Evolutionary conservation across 2,888 invertebrate genomes (phyloP), one percentile per base, ranked within the genome.

Genomic region (Pandemis cinnamomeana): DNA sequence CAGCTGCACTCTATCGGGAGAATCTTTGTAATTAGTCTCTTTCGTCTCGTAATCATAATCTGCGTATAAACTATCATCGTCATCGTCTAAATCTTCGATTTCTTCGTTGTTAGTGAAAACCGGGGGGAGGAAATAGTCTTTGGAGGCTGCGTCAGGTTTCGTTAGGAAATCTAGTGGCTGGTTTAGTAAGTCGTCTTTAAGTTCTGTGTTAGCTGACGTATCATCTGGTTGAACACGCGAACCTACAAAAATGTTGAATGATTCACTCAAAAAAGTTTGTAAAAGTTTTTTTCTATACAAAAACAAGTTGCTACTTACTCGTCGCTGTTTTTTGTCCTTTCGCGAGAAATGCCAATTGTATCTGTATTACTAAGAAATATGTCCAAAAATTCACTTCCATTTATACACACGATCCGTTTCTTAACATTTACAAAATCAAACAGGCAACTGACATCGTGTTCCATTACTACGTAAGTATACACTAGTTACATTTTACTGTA

Each of bases 341-440:
- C 76, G 84, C 87, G 81, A 77, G 81, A 78, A 84, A 81, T 74
- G 79, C 84, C 80, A 89, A 84, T 76, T 87, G 85, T 77, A 88
- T 78, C 78, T 86, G 86, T 79, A 87, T 80, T 80, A 91, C 79
- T 76, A 92, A 84, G 73, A 91, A 79, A 81, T 80, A 88, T 80
- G 82, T 87, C 90, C 89, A 90, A 83, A 89, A 86, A 81, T 89
- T 88, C 88, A 92, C 92, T 88, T 93, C 93, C 93, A 93, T 93
- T 93, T 92, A 93, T 91, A 82, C 84, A 89, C 84, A 78, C 82
- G 83, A 83, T 75, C 75, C 62, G 78, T 82, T 78, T 68, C 80
- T 81, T 81, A 85, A 79, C 80, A 83, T 86, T 89, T 84, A 92
- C 83, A 84, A 85, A 83, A 87, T 84, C 81, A 77, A 80, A 76